phyloP scores from a whole-genome alignment of 2,797 vertebrate species.

The Erithacus rubecula region DNA sequence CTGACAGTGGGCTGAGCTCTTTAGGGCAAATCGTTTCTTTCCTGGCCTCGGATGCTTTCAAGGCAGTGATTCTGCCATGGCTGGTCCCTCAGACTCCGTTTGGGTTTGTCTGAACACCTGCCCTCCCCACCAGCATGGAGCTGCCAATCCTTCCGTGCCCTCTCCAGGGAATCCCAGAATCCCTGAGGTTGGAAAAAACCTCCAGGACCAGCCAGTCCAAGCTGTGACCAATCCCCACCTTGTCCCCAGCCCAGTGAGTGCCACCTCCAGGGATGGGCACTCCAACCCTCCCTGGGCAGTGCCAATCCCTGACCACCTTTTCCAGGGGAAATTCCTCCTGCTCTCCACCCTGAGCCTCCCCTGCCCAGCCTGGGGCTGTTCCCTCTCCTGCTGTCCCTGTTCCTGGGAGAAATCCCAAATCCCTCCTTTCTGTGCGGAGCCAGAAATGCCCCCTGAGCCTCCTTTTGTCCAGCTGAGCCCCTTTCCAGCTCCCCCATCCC shows the following conservation, averaged over 20 bases:
- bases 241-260: not conserved
- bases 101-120: not conserved
- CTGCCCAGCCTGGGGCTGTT: fast-evolving
- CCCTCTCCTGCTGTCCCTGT: not conserved
- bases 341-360: fast-evolving
- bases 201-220: fast-evolving
- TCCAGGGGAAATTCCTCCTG: not conserved
- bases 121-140: not conserved
- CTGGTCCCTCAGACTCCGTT: not conserved
- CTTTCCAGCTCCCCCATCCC: not conserved
- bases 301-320: fast-evolving
- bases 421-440: not conserved
- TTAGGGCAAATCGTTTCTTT: constrained; percentile 16
- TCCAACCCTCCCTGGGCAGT: not conserved
- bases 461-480: not conserved
- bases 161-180: not conserved
- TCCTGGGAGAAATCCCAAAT: not conserved
- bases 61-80: not conserved
- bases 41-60: not conserved
- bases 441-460: fast-evolving
- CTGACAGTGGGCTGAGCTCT: constrained; percentile 39
- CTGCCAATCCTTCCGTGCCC: fast-evolving
- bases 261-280: not conserved
- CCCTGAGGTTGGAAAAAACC: not conserved
- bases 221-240: fast-evolving